Percentiles rank a stretch among this genome's conserved stretches.
These are phyloP conservation scores for Daphoenositta chrysoptera DNA, from an alignment of 2,113 vertebrate species.

Conservation along the genomic window DNA sequence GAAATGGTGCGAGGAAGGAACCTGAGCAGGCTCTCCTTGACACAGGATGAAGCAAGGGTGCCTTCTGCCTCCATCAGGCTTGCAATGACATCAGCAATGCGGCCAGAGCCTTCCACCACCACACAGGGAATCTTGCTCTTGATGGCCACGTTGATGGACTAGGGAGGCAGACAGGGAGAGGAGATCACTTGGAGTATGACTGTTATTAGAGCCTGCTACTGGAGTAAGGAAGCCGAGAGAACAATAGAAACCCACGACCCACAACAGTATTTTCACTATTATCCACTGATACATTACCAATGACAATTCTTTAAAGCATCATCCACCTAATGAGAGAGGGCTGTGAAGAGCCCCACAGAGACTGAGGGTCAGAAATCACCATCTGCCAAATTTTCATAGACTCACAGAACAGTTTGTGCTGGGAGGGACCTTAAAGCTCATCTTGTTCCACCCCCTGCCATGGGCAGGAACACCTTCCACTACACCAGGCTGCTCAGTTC, in stretches of 20 bases:
- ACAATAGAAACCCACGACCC: accelerated
- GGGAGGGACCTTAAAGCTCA: not conserved
- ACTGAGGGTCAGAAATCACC: not conserved
- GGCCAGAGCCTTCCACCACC: slow-evolving; percentile 80
- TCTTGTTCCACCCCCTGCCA: not conserved
- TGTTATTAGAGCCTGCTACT: not conserved
- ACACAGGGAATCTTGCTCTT: slow-evolving; percentile 81
- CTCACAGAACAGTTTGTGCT: not conserved
- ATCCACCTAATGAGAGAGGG: not conserved
- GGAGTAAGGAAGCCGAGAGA: not conserved
- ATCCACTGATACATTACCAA: not conserved
- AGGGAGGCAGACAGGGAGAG: not conserved
- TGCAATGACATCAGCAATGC: slow-evolving; percentile 74
- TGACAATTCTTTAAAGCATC: not conserved
- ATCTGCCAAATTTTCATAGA: not conserved
- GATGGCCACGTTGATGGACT: slow-evolving; percentile 78
- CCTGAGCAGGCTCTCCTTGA: slow-evolving; percentile 77
- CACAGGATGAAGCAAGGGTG: slow-evolving; percentile 61
- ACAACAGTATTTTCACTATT: not conserved
- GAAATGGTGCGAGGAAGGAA: slow-evolving; percentile 76
- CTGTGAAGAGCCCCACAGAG: not conserved
- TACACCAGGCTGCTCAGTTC: not conserved
- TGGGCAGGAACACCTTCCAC: not conserved
- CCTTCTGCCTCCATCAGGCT: slow-evolving; percentile 73
- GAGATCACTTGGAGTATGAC: not conserved